phyloP scores from a whole-genome alignment of 2,888 invertebrate genomes.

The Drosophila kuntzei region DNA sequence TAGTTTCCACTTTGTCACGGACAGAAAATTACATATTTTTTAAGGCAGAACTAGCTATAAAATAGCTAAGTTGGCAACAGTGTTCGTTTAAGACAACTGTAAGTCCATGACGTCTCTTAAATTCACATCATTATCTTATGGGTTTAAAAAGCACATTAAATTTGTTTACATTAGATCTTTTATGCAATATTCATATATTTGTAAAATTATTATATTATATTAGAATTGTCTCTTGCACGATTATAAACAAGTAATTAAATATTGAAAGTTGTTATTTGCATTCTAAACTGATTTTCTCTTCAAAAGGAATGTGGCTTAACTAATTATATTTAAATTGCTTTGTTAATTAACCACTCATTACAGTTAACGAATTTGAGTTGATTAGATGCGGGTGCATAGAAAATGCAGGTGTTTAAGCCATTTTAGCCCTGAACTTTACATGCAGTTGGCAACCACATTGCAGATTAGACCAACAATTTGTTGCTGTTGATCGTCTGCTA shows the following conservation, averaged over 20 bases:
- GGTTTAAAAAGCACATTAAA: no score
- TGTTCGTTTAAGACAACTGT: no score
- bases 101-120: no score
- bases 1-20: no score
- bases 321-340: slow-evolving; percentile 6
- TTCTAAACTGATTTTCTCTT: background rate
- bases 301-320: background rate
- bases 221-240: no score
- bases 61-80: no score
- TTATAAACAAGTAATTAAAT: background rate
- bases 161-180: no score
- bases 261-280: background rate
- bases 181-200: no score
- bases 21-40: no score
- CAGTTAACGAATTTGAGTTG: slow-evolving; percentile 2
- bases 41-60: no score
- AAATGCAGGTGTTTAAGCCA: slow-evolving; percentile 64
- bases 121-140: no score
- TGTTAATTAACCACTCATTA: background rate
- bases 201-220: no score
- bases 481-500: background rate
- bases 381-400: slow-evolving; percentile 17
- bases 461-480: slow-evolving; percentile 35
- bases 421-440: slow-evolving; percentile 65
- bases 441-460: slow-evolving; percentile 31